These are phyloP conservation scores for Drosophila mojavensis DNA, from an alignment of 1,140 invertebrate species.

Conservation along the genomic window DNA sequence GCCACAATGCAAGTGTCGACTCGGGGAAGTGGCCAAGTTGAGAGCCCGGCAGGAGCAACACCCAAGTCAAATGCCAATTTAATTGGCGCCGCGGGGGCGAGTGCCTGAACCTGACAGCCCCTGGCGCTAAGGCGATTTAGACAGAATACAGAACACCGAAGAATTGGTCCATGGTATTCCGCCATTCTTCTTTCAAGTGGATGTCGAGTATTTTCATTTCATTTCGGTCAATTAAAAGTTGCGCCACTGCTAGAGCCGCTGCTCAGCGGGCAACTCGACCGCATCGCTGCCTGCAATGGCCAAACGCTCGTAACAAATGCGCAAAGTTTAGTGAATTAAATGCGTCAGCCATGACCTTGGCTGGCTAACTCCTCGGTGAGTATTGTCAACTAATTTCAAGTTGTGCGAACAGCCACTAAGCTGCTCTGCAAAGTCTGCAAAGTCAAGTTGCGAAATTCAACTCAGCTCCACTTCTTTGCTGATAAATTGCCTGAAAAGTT, in stretches of 20 bases:
- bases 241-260: constrained; percentile 45
- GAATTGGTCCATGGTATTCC: neutral
- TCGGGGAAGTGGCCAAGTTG: constrained; percentile 28
- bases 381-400: constrained; percentile 29
- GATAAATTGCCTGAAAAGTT: constrained; percentile 1
- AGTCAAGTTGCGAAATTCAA: constrained; percentile 1
- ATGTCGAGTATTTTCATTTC: constrained; percentile 50
- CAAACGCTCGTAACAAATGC: constrained; percentile 59
- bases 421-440: neutral
- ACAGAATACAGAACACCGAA: constrained; percentile 11
- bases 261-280: constrained; percentile 36
- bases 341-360: constrained; percentile 49
- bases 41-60: constrained; percentile 38
- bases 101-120: constrained; percentile 39
- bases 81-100: constrained; percentile 64
- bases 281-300: constrained; percentile 41
- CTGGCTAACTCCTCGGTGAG: constrained; percentile 16
- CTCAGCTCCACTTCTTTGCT: neutral
- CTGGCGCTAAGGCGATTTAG: neutral
- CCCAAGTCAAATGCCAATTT: constrained; percentile 72
- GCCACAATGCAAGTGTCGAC: constrained; percentile 53
- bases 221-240: constrained; percentile 78
- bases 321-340: constrained; percentile 75
- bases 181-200: constrained; percentile 37
- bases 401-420: constrained; percentile 1